These are phyloP conservation scores for Bubo bubo DNA, from an alignment of 2,113 vertebrate species.

Conservation along the genomic window DNA sequence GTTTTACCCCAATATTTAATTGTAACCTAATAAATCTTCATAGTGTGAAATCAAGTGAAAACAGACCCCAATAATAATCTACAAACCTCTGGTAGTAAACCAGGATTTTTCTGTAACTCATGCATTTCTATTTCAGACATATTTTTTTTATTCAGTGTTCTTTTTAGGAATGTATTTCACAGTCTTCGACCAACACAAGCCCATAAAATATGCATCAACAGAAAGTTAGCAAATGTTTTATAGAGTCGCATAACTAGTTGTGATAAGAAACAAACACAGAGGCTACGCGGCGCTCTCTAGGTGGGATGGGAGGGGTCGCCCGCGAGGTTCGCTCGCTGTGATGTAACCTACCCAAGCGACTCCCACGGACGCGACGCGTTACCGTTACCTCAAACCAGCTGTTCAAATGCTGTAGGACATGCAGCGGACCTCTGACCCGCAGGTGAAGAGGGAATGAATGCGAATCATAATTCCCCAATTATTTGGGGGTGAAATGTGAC, in stretches of 20 bases:
- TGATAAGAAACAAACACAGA: background rate
- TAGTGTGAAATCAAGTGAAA: conserved; percentile 18
- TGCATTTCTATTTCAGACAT: background rate
- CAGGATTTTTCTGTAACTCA: background rate
- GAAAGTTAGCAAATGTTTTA: background rate
- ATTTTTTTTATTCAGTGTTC: background rate
- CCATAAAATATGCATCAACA: background rate
- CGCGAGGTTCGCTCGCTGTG: accelerated
- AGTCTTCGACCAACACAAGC: background rate
- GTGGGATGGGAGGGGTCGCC: background rate
- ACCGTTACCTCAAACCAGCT: conserved; percentile 36
- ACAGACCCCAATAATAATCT: background rate
- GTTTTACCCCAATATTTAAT: background rate
- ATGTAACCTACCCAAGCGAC: background rate
- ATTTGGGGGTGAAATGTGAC: conserved; percentile 34
- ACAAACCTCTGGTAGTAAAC: background rate
- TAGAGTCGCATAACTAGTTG: background rate
- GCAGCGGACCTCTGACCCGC: background rate
- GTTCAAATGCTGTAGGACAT: conserved; percentile 61
- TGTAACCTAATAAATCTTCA: background rate
- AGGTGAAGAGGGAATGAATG: conserved; percentile 1
- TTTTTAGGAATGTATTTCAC: background rate
- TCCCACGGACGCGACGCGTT: accelerated
- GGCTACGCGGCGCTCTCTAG: accelerated
- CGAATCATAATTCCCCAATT: conserved; percentile 46